phyloP scores from a whole-genome alignment of 2,113 vertebrate species.

The Capreolus pygargus region DNA sequence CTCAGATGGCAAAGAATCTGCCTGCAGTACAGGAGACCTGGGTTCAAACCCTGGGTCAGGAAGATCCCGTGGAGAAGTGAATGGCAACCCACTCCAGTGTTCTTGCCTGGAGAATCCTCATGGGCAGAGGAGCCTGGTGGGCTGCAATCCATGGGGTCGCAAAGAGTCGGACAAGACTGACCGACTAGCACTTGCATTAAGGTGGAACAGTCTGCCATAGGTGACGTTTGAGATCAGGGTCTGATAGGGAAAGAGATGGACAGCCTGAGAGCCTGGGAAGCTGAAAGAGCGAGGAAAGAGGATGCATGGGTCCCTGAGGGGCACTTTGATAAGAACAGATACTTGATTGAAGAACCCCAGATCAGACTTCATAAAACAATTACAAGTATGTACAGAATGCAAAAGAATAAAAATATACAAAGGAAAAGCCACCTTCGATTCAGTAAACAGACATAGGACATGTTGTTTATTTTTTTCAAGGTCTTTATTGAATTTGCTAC shows the following conservation, averaged over 20 bases:
- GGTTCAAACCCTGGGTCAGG: background rate
- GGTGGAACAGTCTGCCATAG: fast-evolving
- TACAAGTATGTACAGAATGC: background rate
- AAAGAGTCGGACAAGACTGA: background rate
- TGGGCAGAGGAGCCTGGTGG: background rate
- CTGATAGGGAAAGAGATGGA: background rate
- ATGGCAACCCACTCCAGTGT: background rate
- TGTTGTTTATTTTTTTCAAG: background rate
- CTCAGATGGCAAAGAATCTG: background rate
- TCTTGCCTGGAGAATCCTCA: background rate
- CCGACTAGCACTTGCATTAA: background rate
- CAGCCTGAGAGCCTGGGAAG: background rate
- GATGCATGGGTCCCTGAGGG: too few species aligned
- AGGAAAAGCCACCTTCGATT: background rate
- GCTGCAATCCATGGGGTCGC: background rate
- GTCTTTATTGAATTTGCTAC: background rate
- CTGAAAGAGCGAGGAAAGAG: background rate
- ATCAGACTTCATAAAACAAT: background rate
- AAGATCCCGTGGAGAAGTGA: background rate
- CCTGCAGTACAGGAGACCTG: background rate
- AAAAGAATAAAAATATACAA: background rate
- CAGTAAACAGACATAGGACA: background rate
- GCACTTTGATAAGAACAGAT: background rate
- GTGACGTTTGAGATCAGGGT: background rate
- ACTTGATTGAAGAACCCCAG: background rate